Evolutionary conservation across 2,797 vertebrate species (phyloP).

Genomic region (Enteromius viviparus): DNA sequence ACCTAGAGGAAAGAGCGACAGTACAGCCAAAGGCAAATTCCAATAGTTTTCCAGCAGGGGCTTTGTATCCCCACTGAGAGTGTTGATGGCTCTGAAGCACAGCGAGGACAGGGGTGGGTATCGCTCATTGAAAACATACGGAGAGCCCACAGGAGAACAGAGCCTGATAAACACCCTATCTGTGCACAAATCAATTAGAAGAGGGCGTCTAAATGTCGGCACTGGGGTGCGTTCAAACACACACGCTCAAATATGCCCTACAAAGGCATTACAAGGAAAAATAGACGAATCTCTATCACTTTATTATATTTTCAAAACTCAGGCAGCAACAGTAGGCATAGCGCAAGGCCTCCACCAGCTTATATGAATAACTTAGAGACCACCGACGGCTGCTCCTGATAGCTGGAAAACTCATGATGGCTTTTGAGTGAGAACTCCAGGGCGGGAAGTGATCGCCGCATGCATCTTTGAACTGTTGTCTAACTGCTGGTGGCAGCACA

Average conservation of each 20-base stretch:
- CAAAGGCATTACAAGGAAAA: constrained; percentile 28
- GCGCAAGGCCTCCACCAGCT: constrained; percentile 42
- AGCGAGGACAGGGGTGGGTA: constrained; percentile 50
- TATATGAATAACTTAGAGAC: constrained; percentile 58
- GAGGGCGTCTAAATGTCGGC: constrained; percentile 40
- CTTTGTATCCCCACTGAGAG: constrained; percentile 40
- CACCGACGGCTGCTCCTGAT: constrained; percentile 45
- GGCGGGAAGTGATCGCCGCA: constrained; percentile 46
- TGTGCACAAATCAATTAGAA: constrained; percentile 65
- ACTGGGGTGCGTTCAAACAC: constrained; percentile 37
- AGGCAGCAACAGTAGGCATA: constrained; percentile 41
- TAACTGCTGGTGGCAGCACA: constrained; percentile 60
- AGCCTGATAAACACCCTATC: constrained; percentile 58
- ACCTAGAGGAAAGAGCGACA: constrained; percentile 39
- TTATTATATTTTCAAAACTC: constrained; percentile 34
- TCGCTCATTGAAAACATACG: constrained; percentile 51
- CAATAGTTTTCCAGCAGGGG: constrained; percentile 54
- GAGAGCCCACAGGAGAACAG: constrained; percentile 57
- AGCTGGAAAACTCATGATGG: constrained; percentile 49
- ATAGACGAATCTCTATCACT: constrained; percentile 41
- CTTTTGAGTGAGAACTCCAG: constrained; percentile 54
- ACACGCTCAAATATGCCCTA: not conserved
- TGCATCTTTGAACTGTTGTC: constrained; percentile 54
- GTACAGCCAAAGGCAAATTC: constrained; percentile 35
- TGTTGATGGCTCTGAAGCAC: constrained; percentile 53